Evolutionary conservation across 2,888 invertebrate genomes (phyloP), one percentile per base, ranked within the genome.

Genomic region (Amorpha juglandis): DNA sequence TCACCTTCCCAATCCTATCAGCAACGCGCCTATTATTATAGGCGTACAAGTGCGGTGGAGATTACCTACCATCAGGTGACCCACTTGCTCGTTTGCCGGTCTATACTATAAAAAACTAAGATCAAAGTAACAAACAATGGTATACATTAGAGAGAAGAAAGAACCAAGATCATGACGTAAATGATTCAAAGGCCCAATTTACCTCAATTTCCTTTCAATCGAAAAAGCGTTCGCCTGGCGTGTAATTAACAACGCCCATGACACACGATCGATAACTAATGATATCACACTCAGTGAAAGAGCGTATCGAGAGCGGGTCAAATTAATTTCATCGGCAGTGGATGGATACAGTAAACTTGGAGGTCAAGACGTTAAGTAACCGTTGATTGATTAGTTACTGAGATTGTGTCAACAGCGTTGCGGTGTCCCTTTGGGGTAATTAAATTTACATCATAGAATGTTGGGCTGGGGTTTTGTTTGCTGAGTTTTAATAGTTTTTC

Each of bases 261-360:
- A n/a, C n/a, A 19, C 19, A 42, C 58, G 58, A 58, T 58, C 58
- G 58, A 58, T 58, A 55, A n/a, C 33, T 53, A 53, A 53, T 53
- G 53, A 35, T 35, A 53, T 53, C 53, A 53, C 35, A 21, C 19
- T 62, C 45, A 63, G 50, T 63, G 38, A 51, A 51, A 47, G 55
- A 64, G 55, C 63, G 48, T 33, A 58, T 48, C 38, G 52, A 65
- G 52, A 62, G 63, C 51, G 66, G 58, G 64, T 48, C 67, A 69
- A 74, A 77, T 75, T 74, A 72, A 76, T 74, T 74, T 67, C 67
- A 68, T 75, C 72, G 73, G 68, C 70, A 69, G 66, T 55, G 68
- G 70, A 68, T 69, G 38, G 27, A 70, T 68, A 69, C 68, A 70
- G 38, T 53, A 55, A 38, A 64, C 64, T 70, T 72, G 53, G 68